Base-by-base conservation (phyloP, 2,888 invertebrate species). In the Apotomis betuletana region DNA sequence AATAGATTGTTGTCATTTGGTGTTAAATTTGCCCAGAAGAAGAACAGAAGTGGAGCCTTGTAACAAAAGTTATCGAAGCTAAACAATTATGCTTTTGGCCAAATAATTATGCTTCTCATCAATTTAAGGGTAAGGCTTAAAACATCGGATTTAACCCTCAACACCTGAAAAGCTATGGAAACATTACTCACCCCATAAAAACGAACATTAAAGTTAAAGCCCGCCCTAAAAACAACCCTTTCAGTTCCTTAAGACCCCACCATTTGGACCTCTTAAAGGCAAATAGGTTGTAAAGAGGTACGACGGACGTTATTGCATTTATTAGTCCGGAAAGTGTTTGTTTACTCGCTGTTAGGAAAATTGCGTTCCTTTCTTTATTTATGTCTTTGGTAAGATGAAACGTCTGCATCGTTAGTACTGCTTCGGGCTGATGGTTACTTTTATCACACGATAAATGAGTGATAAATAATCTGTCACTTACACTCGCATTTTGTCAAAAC, bases 291-390 rank as follows among this genome's bases (percentile, higher is more conserved):
- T 63, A 46, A 65, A 65, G 55, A 57, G 57, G 51, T 61, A 51
- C 67, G 49, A 70, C 61, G 38, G 49, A 51, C 74, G 49, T 74
- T 76, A 75, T 74, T 75, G 67, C 74, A 75, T 70, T 81, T 82
- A 77, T 78, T 76, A 75, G 69, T 49, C 67, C 68, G 67, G 59
- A 76, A 76, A 78, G 71, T 74, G 77, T 81, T 80, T 80, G 73
- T 81, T 82, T 78, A 79, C 79, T 75, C 69, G 69, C 73, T 76
- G 75, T 78, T 81, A 75, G 67, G 65, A 27, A 65, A 65, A 65
- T 55, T 60, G 54, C 38, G 46, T 44, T 51, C n/a, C 6, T 12
- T 8, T 6, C 41, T 41, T 41, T 6, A 4, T 59, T 65, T 41
- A 63, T 54, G 63, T 59, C 44, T 49, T 49, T 0, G 51, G 38